phyloP scores from a whole-genome alignment of 92 coral and sea anemone species.

The Umimayanthus kanabou region DNA sequence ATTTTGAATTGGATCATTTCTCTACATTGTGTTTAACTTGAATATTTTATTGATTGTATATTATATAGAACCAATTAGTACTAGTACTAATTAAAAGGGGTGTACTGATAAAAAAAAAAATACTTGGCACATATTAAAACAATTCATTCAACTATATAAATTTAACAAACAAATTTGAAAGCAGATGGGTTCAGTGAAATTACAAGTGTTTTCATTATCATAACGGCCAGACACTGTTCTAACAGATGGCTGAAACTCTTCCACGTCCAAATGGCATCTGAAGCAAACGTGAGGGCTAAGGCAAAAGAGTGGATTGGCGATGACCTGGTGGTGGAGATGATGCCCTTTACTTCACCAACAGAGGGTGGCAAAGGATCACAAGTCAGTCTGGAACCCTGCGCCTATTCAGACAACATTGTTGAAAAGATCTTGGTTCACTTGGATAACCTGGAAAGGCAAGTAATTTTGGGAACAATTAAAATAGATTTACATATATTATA shows the following conservation, averaged over 20 bases:
- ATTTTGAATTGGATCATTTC: no score
- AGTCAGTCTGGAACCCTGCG: neutral
- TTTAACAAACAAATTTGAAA: neutral
- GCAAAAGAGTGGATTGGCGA: conserved; percentile 6
- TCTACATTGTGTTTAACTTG: neutral
- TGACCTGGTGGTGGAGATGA: conserved; percentile 1
- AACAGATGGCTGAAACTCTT: conserved; percentile 5
- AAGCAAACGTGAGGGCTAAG: neutral
- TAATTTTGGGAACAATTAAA: no score
- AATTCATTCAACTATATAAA: neutral
- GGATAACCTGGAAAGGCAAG: neutral
- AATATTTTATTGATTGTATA: neutral
- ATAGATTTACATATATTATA: no score
- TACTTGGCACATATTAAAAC: neutral
- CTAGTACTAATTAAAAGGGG: neutral
- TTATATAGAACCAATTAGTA: neutral
- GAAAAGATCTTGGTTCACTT: neutral
- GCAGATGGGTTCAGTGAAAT: neutral
- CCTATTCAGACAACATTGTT: neutral
- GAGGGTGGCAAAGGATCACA: neutral
- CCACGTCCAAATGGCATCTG: neutral
- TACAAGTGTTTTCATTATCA: neutral
- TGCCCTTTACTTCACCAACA: neutral
- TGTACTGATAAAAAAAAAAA: neutral
- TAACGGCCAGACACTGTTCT: neutral